Evolutionary conservation across 2,888 invertebrate species (phyloP).

Genomic region (Hirtodrosophila alboralis): DNA sequence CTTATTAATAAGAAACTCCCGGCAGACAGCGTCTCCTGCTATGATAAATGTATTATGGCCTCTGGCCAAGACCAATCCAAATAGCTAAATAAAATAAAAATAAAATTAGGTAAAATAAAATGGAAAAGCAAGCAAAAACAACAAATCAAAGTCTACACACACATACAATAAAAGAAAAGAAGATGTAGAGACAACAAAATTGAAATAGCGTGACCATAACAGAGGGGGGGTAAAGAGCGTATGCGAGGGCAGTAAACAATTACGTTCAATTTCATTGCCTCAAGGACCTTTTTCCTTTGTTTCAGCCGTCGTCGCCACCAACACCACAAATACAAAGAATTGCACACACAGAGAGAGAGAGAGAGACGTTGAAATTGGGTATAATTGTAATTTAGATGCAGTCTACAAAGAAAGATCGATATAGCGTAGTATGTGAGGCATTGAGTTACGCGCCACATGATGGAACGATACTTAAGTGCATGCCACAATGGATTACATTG

Average conservation of each 20-base stretch:
- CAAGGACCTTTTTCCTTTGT: conserved; percentile 44
- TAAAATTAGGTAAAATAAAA: conserved; percentile 23
- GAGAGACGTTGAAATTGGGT: conserved; percentile 36
- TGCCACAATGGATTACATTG: not conserved
- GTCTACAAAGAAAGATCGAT: conserved; percentile 51
- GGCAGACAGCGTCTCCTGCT: no score
- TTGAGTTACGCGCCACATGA: conserved; percentile 51
- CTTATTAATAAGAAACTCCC: conserved; percentile 8
- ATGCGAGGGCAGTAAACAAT: conserved; percentile 48
- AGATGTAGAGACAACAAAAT: conserved; percentile 8
- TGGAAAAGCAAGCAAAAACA: conserved; percentile 22
- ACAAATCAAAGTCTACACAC: conserved; percentile 43
- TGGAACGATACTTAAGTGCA: conserved; percentile 17
- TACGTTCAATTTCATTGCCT: conserved; percentile 61
- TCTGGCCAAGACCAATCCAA: conserved; percentile 34
- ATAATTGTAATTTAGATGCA: conserved; percentile 74
- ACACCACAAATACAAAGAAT: conserved; percentile 34
- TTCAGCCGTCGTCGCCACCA: conserved; percentile 8
- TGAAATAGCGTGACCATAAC: not conserved
- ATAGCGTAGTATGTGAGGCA: conserved; percentile 39
- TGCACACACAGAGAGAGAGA: conserved; percentile 1
- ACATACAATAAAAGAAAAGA: conserved; percentile 12
- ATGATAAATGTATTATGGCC: no score
- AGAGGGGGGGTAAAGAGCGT: not conserved
- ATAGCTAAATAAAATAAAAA: conserved; percentile 44